phyloP scores from a whole-genome alignment of 2,888 invertebrate genomes.

The Cryptocheilus praepositus region DNA sequence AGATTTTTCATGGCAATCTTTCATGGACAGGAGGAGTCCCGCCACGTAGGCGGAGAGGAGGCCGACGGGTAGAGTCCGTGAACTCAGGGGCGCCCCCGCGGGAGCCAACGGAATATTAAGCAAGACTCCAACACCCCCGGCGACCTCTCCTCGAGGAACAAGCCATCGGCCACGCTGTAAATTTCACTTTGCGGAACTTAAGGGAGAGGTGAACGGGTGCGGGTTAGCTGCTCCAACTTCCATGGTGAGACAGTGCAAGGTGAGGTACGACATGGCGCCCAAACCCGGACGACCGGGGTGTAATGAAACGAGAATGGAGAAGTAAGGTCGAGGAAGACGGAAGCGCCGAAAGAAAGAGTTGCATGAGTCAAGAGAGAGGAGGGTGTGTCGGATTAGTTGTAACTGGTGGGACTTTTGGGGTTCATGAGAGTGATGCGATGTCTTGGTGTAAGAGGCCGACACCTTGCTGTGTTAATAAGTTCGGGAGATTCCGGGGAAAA shows the following conservation, averaged over 20 bases:
- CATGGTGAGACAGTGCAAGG: constrained; percentile 24
- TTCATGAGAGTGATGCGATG: no score
- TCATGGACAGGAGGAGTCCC: not conserved
- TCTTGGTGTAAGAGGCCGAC: no score
- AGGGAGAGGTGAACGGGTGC: constrained; percentile 22
- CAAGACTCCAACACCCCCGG: constrained; percentile 50
- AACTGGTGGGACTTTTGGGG: no score
- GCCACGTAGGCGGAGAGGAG: not conserved
- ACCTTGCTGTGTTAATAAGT: no score
- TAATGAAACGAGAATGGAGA: not conserved
- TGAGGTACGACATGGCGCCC: constrained; percentile 21
- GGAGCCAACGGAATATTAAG: constrained; percentile 63
- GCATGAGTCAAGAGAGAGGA: no score
- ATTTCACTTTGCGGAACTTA: constrained; percentile 70
- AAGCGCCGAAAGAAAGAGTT: not conserved
- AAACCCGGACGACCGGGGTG: constrained; percentile 12
- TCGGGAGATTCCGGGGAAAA: no score
- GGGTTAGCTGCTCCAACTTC: constrained; percentile 39
- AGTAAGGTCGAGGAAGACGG: not conserved
- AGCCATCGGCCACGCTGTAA: constrained; percentile 63
- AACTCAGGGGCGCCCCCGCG: constrained; percentile 40
- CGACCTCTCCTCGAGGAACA: constrained; percentile 43
- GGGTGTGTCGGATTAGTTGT: no score
- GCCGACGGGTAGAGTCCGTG: not conserved
- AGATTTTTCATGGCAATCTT: constrained; percentile 1